phyloP scores from a whole-genome alignment of 2,797 vertebrate species.

The Kryptolebias ocellatus region DNA sequence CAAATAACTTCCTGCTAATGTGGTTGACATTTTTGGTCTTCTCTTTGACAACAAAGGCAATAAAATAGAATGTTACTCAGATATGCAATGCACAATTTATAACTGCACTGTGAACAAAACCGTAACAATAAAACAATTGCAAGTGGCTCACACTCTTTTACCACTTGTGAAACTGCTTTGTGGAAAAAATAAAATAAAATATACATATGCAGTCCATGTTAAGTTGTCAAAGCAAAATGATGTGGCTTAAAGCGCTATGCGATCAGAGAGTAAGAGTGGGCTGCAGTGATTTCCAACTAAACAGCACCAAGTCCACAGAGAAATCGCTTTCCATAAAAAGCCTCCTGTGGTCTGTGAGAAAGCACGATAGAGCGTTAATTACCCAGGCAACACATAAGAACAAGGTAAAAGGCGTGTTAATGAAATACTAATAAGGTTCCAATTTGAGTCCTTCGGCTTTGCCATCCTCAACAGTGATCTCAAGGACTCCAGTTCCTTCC shows the following conservation, averaged over 20 bases:
- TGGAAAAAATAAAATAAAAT: conserved; percentile 30
- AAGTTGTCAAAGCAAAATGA: conserved; percentile 24
- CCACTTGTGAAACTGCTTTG: conserved; percentile 22
- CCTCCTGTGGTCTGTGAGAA: conserved; percentile 60
- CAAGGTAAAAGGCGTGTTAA: conserved; percentile 81
- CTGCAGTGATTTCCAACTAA: conserved; percentile 48
- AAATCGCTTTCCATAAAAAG: conserved; percentile 49
- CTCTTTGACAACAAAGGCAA: conserved; percentile 26
- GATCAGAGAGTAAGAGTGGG: conserved; percentile 26
- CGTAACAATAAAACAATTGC: conserved; percentile 24
- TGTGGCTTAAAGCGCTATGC: conserved; percentile 8
- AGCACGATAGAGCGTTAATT: conserved; percentile 75
- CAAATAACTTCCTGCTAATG: conserved; percentile 31
- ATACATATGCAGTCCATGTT: conserved; percentile 3
- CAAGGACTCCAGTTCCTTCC: conserved; percentile 76
- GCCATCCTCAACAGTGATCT: conserved; percentile 73
- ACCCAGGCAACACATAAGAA: conserved; percentile 73
- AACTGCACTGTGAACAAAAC: conserved; percentile 29
- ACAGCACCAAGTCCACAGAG: conserved; percentile 35
- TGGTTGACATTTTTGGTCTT: conserved; percentile 35
- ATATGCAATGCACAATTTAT: conserved; percentile 42
- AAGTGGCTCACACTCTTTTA: conserved; percentile 31
- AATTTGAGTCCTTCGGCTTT: conserved; percentile 71
- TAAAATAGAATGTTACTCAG: conserved; percentile 34
- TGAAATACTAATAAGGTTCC: conserved; percentile 82